Conservation (phyloP, 2,797 vertebrate genomes). For the Lophius americanus region DNA sequence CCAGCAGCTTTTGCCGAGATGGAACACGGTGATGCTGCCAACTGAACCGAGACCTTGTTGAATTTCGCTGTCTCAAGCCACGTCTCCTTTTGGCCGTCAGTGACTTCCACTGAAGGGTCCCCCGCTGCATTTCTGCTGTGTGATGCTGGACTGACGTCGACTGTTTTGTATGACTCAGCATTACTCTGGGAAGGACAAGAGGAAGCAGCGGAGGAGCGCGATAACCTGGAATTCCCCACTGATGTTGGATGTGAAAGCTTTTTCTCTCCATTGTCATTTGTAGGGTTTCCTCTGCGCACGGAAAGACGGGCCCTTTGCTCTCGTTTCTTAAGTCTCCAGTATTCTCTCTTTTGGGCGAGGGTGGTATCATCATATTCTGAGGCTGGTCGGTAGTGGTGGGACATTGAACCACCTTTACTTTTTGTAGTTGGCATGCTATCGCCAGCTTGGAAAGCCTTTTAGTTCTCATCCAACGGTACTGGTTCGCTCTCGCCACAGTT, state of each 20-base stretch:
- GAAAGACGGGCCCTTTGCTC: conserved; percentile 82
- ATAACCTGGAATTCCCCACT: conserved; percentile 12
- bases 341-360: conserved; percentile 81
- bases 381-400: conserved; percentile 75
- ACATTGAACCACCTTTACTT: conserved; percentile 51
- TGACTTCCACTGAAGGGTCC: conserved; percentile 10
- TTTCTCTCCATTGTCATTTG: conserved; percentile 1
- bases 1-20: conserved; percentile 36
- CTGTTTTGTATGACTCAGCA: conserved; percentile 38
- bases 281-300: conserved; percentile 37
- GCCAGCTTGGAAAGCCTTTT: conserved; percentile 48
- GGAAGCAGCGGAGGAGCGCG: conserved; percentile 16
- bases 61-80: conserved; percentile 60
- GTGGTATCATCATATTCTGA: conserved; percentile 78
- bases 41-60: conserved; percentile 56
- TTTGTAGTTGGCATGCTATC: conserved; percentile 75
- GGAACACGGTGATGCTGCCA: conserved; percentile 39
- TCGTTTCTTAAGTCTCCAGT: conserved; percentile 85
- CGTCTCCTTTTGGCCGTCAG: conserved; percentile 53
- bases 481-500: conserved; percentile 5
- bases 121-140: conserved; percentile 10
- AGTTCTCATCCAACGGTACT: conserved; percentile 42
- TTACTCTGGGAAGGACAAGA: conserved; percentile 48
- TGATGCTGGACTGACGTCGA: conserved; percentile 16
- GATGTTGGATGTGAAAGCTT: conserved; percentile 6